A percentile compares a stretch with the other conserved stretches of the same genome.
Conservation (phyloP, 1,140 invertebrate genomes). For the Octopus sinensis region DNA sequence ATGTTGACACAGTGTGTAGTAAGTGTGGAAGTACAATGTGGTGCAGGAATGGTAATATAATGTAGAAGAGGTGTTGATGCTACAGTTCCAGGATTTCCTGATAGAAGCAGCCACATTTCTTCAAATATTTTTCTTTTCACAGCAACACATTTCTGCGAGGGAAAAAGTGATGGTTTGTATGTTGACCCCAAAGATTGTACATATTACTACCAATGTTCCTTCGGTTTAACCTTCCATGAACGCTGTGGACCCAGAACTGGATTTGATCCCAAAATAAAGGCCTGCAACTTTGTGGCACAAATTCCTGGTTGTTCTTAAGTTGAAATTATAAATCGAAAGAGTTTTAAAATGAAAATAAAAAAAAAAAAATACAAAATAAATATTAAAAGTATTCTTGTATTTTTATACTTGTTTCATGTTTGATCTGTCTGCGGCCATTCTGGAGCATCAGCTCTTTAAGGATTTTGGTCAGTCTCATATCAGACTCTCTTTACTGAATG, state of each 20-base stretch:
- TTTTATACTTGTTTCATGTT: too few species aligned
- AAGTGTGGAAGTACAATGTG: too few species aligned
- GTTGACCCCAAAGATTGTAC: slow-evolving; percentile 27
- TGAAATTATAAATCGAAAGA: not conserved
- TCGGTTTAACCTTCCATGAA: slow-evolving; percentile 22
- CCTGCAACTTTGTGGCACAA: slow-evolving; percentile 27
- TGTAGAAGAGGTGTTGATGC: not conserved
- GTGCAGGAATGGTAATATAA: not conserved
- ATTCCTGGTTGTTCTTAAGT: slow-evolving; percentile 29
- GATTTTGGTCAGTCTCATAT: too few species aligned
- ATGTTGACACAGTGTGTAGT: too few species aligned
- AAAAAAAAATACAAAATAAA: too few species aligned
- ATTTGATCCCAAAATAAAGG: slow-evolving; percentile 20
- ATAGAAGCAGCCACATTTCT: not conserved
- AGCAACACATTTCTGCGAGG: slow-evolving; percentile 23
- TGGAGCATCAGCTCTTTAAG: too few species aligned
- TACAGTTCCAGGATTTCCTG: too few species aligned
- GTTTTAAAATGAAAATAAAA: too few species aligned
- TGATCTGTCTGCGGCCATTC: too few species aligned
- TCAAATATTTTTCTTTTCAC: too few species aligned
- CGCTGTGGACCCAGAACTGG: slow-evolving; percentile 25
- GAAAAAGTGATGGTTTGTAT: slow-evolving; percentile 25
- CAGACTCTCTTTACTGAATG: too few species aligned
- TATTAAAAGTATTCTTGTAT: too few species aligned
- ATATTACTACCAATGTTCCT: slow-evolving; percentile 29